Conservation (phyloP, 2,888 invertebrate species). For the Conchocele bisecta region DNA sequence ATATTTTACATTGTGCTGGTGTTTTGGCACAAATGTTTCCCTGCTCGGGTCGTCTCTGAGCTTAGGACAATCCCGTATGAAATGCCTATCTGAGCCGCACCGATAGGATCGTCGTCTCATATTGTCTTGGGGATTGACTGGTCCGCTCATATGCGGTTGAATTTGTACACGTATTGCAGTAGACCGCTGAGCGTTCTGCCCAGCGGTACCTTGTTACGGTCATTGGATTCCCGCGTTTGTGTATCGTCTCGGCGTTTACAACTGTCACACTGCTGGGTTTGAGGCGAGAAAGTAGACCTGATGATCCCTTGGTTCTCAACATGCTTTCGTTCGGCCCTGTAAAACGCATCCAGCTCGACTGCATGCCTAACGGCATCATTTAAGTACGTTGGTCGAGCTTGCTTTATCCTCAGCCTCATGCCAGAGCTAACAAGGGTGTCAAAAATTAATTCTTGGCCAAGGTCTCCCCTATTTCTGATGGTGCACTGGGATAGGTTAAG, state of each 20-base stretch:
- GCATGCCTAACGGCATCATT: conserved; percentile 24
- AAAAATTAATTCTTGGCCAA: conserved; percentile 22
- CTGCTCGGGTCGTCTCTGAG: too few relatives aligned
- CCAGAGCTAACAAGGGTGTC: conserved; percentile 11
- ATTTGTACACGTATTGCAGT: too few relatives aligned
- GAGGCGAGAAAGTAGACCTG: neutral
- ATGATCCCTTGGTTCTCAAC: neutral
- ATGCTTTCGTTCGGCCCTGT: conserved; percentile 8
- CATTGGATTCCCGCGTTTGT: too few relatives aligned
- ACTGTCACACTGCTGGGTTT: too few relatives aligned
- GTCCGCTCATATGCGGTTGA: neutral
- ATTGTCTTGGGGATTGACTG: neutral
- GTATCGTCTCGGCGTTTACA: too few relatives aligned
- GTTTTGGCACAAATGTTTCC: too few relatives aligned
- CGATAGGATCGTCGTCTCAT: neutral
- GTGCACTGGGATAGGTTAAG: conserved; percentile 12
- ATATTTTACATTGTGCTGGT: too few relatives aligned
- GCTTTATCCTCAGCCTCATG: conserved; percentile 3
- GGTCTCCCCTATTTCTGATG: conserved; percentile 11
- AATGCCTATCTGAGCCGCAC: conserved; percentile 7
- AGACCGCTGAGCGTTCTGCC: too few relatives aligned
- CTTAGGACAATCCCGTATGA: conserved; percentile 2
- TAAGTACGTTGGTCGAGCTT: neutral
- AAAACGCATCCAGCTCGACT: conserved; percentile 10
- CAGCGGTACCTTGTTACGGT: too few relatives aligned